Percentiles rank a stretch among this genome's conserved stretches.
Evolutionary conservation across 2,797 vertebrate species (phyloP).

Genomic region (Phoxinus dragarum): DNA sequence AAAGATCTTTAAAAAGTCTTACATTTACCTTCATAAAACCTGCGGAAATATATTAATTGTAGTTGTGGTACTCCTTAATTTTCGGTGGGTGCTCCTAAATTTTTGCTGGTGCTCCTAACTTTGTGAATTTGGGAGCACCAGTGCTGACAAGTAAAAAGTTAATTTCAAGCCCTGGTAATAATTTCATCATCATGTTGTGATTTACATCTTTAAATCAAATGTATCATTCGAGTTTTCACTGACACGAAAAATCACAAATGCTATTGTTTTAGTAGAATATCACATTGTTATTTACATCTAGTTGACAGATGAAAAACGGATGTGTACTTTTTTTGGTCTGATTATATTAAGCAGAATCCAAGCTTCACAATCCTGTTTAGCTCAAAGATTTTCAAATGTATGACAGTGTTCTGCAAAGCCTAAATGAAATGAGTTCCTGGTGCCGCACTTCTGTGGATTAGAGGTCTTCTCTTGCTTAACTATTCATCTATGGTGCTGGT

Average conservation of each 20-base stretch:
- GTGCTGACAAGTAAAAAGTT: too few relatives aligned
- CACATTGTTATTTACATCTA: not conserved
- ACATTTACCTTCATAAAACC: too few relatives aligned
- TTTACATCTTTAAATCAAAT: not conserved
- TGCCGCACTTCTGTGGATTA: conserved; percentile 2
- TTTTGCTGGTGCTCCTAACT: not conserved
- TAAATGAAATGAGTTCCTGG: conserved; percentile 13
- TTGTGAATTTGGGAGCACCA: not conserved
- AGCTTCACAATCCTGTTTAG: not conserved
- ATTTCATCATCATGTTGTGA: not conserved
- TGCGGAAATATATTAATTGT: too few relatives aligned
- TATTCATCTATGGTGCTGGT: not conserved
- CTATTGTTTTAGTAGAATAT: not conserved
- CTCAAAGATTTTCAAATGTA: conserved; percentile 4
- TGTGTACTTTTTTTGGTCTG: not conserved
- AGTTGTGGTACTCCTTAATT: too few relatives aligned
- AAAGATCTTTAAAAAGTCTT: too few relatives aligned
- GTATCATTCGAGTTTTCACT: not conserved
- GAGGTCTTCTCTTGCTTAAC: not conserved
- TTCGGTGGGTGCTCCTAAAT: too few relatives aligned
- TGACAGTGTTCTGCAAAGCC: not conserved
- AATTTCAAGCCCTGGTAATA: not conserved
- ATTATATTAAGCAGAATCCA: conserved; percentile 3
- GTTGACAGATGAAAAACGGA: not conserved
- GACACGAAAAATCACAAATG: not conserved